Percentiles rank a stretch among this genome's conserved stretches.
Conservation (phyloP, 2,113 vertebrate species). For the Eudyptes chrysolophus region DNA sequence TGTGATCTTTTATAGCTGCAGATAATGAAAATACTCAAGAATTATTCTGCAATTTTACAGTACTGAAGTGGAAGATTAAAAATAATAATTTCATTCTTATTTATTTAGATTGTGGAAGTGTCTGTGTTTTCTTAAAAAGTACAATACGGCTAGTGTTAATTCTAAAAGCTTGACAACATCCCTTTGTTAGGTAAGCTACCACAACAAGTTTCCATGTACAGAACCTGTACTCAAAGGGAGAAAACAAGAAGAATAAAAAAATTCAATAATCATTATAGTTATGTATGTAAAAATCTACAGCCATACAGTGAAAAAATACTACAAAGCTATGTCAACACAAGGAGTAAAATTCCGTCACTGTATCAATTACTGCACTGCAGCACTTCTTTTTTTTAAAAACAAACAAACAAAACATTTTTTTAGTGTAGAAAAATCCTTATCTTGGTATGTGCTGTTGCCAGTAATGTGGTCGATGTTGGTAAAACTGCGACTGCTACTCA, state of each 20-base stretch:
- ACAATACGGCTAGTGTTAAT: neutral
- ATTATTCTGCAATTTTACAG: constrained; percentile 40
- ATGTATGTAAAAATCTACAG: neutral
- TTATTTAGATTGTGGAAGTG: neutral
- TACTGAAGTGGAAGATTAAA: constrained; percentile 34
- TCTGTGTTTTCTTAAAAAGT: neutral
- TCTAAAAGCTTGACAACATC: neutral
- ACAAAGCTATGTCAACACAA: neutral
- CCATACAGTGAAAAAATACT: constrained; percentile 30
- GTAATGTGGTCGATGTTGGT: fast-evolving
- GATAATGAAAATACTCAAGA: constrained; percentile 46
- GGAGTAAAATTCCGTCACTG: neutral
- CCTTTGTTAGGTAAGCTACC: neutral
- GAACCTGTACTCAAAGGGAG: neutral
- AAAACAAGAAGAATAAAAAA: neutral
- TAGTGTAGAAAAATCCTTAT: neutral
- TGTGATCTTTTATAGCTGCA: constrained; percentile 16
- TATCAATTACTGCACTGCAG: neutral
- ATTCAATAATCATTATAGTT: neutral
- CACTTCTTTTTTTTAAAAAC: neutral
- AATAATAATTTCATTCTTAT: neutral
- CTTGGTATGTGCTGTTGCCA: neutral
- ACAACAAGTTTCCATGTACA: neutral
- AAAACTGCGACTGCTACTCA: fast-evolving
- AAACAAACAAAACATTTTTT: neutral